Evolutionary conservation across 2,113 vertebrate genomes (phyloP).

Genomic region (Climacteris rufus): DNA sequence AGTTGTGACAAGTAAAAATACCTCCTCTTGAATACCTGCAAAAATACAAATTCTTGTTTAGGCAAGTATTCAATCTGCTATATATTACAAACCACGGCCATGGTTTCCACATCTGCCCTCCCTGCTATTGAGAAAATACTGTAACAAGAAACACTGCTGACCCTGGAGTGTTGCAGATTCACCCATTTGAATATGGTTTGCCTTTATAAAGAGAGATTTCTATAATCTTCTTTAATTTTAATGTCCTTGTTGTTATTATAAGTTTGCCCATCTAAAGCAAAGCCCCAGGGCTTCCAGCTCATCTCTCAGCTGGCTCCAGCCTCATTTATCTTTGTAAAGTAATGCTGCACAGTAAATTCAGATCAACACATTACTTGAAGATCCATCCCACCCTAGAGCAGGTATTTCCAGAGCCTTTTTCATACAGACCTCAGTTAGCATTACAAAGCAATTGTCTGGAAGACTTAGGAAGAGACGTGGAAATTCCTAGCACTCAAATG

Average conservation of each 20-base stretch:
- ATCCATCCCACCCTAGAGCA: neutral
- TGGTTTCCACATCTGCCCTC: neutral
- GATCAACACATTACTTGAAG: neutral
- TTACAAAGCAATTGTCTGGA: neutral
- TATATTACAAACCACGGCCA: neutral
- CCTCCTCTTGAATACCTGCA: conserved; percentile 92
- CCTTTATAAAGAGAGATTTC: neutral
- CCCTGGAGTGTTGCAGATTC: neutral
- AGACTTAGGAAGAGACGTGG: neutral
- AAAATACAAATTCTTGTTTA: neutral
- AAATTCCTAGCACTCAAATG: neutral
- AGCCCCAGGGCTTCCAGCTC: neutral
- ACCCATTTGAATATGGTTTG: neutral
- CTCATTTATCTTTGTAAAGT: neutral
- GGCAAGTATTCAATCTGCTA: neutral
- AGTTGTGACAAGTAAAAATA: conserved; percentile 97
- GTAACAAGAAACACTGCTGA: neutral
- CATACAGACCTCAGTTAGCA: neutral
- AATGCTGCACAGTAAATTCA: neutral
- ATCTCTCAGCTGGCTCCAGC: neutral
- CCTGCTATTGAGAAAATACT: neutral
- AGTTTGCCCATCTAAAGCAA: neutral
- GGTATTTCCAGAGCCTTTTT: neutral
- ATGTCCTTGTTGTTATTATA: neutral
- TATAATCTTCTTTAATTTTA: neutral